phyloP scores from a whole-genome alignment of 2,888 invertebrate species.

The Drosophila anomelani region DNA sequence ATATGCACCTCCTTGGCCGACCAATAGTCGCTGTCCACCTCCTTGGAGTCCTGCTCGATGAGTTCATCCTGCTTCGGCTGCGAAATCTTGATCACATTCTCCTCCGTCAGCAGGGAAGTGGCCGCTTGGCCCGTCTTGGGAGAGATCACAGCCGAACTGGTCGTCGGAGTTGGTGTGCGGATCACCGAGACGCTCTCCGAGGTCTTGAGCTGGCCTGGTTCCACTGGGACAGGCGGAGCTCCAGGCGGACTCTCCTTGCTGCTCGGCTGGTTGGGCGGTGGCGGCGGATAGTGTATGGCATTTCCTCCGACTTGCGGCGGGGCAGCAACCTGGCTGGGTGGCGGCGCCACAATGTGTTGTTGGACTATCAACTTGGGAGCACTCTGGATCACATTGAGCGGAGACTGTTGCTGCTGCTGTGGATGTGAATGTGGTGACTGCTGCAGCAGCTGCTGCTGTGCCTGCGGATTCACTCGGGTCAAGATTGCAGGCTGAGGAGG shows the following conservation, averaged over 20 bases:
- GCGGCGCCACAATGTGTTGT: conserved; percentile 71
- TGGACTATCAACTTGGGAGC: conserved; percentile 76
- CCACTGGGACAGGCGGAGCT: conserved; percentile 5
- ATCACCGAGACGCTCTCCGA: conserved; percentile 74
- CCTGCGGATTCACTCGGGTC: conserved; percentile 26
- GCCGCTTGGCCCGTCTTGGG: conserved; percentile 57
- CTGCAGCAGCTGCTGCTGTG: conserved; percentile 39
- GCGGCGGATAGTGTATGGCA: conserved; percentile 52
- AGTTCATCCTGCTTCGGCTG: conserved; percentile 81
- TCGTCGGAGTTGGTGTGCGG: conserved; percentile 64
- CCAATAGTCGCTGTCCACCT: conserved; percentile 90
- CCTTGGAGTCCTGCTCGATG: conserved; percentile 86
- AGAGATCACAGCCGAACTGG: conserved; percentile 37
- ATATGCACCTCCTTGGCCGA: conserved; percentile 92
- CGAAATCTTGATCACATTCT: conserved; percentile 82
- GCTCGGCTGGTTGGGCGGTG: conserved; percentile 27
- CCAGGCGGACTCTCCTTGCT: conserved; percentile 18
- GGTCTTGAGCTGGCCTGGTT: conserved; percentile 49
- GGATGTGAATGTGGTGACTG: conserved; percentile 25
- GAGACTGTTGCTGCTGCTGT: conserved; percentile 25
- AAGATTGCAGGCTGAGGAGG: conserved; percentile 53
- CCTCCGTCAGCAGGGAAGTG: conserved; percentile 77
- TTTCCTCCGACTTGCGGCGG: conserved; percentile 27
- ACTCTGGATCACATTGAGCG: conserved; percentile 78
- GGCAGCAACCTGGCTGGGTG: conserved; percentile 35